Percentiles rank a stretch among this genome's conserved stretches.
phyloP scores from a whole-genome alignment of 1,140 invertebrate species.

The Bombus superbus region DNA sequence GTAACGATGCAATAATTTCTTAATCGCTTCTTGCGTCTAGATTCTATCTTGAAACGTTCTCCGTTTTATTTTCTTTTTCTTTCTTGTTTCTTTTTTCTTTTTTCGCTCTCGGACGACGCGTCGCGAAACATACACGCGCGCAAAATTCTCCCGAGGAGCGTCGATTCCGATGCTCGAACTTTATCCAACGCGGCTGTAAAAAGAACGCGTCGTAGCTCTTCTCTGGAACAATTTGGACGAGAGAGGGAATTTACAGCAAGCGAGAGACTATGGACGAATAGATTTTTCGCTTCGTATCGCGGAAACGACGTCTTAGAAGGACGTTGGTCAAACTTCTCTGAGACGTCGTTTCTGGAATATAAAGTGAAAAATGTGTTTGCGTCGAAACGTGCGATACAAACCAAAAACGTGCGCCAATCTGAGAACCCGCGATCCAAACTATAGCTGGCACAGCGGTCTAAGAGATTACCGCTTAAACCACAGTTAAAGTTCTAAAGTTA shows the following conservation, averaged over 20 bases:
- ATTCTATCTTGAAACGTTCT: not conserved
- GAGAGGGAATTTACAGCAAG: not conserved
- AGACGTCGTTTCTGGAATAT: not conserved
- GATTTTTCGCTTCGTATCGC: not conserved
- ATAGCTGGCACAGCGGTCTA: fast-evolving
- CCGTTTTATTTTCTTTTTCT: too few species aligned
- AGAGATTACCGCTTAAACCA: not conserved
- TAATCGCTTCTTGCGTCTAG: not conserved
- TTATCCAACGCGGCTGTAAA: not conserved
- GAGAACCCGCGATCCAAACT: too few species aligned
- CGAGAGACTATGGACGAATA: not conserved
- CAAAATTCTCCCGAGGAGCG: too few species aligned
- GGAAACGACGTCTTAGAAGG: not conserved
- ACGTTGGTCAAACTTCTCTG: not conserved
- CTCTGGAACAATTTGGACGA: not conserved
- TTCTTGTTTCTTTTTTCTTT: too few species aligned
- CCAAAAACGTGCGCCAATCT: not conserved
- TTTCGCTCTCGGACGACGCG: too few species aligned
- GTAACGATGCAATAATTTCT: slow-evolving; percentile 57
- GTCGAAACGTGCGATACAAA: too few species aligned
- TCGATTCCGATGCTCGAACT: not conserved
- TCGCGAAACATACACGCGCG: too few species aligned
- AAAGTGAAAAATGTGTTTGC: not conserved
- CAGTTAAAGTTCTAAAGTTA: too few species aligned
- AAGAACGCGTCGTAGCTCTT: not conserved